Evolutionary conservation across 2,888 invertebrate genomes (phyloP), one percentile per base, ranked within the genome.

Genomic region (Formica aserva): DNA sequence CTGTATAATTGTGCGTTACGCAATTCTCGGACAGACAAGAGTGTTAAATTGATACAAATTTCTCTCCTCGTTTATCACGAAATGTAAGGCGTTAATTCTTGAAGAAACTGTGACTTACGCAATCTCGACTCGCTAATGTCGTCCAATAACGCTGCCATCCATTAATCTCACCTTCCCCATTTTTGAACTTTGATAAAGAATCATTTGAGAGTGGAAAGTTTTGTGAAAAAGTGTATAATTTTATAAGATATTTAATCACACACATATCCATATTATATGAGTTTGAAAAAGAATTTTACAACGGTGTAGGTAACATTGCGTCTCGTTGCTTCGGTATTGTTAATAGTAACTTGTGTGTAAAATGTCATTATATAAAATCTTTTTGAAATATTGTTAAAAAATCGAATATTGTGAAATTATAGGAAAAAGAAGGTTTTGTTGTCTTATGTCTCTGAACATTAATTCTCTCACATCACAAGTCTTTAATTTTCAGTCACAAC

Each of bases 1-100:
- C n/a, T 35, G 41, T 69, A 75, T 82, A 76, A 82, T 84, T 69
- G 38, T 57, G 52, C 67, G 69, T 85, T 85, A 83, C 77, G 77
- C 71, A 83, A 83, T 26, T 32, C 35, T 35, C 67, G 29, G 60
- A 32, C 48, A 35, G 26, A 65, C 38, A 80, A 52, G 55, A 57
- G 48, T 48, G 60, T 81, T 83, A 75, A 63, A 41, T 29, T 52
- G 81, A 45, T 80, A 4, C 48, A 45, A 62, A n/a, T n/a, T 65
- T 76, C 55, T 52, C 22, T 38, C 26, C 38, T 52, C 3, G 48
- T 38, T 77, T n/a, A 15, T 77, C 66, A 29, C 41, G 29, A 57
- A 87, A 87, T 88, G 85, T 74, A 55, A 85, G 62, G 45, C 60
- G 26, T 83, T 83, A 71, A 52, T 72, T 62, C 29, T 77, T 26